A percentile compares a stretch with the other conserved stretches of the same genome.
phyloP scores from a whole-genome alignment of 2,888 invertebrate genomes.

The Meganola albula region DNA sequence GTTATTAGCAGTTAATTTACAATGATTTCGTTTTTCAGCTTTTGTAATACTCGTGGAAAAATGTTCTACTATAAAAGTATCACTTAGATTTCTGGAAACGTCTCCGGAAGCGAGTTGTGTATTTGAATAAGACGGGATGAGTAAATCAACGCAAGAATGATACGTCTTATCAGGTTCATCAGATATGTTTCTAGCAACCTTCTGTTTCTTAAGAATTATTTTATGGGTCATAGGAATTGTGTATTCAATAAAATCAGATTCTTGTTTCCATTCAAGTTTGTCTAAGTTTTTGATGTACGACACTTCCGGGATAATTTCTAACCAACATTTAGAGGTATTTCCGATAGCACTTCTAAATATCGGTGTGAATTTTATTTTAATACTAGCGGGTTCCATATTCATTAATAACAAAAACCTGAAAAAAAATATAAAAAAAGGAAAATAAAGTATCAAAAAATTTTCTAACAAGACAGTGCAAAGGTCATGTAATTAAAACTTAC shows the following conservation, averaged over 20 bases:
- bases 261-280: slow-evolving; percentile 48
- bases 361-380: slow-evolving; percentile 55
- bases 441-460: no score
- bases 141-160: slow-evolving; percentile 61
- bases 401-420: slow-evolving; percentile 17
- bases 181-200: slow-evolving; percentile 11
- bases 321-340: slow-evolving; percentile 40
- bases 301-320: slow-evolving; percentile 62
- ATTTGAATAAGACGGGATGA: slow-evolving; percentile 29
- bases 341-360: slow-evolving; percentile 38
- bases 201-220: slow-evolving; percentile 47
- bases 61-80: slow-evolving; percentile 39
- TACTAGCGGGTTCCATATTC: slow-evolving; percentile 47
- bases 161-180: slow-evolving; percentile 40
- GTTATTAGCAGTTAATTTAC: background rate
- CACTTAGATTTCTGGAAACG: slow-evolving; percentile 45
- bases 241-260: slow-evolving; percentile 47
- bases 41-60: background rate
- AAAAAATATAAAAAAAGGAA: slow-evolving; percentile 11
- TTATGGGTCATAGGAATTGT: slow-evolving; percentile 58
- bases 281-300: slow-evolving; percentile 49
- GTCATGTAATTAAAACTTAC: no score
- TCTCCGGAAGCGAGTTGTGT: slow-evolving; percentile 36
- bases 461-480: no score
- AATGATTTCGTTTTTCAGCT: background rate